Percentiles rank a stretch among this genome's conserved stretches.
phyloP scores from a whole-genome alignment of 2,797 vertebrate genomes.

The Periparus ater region DNA sequence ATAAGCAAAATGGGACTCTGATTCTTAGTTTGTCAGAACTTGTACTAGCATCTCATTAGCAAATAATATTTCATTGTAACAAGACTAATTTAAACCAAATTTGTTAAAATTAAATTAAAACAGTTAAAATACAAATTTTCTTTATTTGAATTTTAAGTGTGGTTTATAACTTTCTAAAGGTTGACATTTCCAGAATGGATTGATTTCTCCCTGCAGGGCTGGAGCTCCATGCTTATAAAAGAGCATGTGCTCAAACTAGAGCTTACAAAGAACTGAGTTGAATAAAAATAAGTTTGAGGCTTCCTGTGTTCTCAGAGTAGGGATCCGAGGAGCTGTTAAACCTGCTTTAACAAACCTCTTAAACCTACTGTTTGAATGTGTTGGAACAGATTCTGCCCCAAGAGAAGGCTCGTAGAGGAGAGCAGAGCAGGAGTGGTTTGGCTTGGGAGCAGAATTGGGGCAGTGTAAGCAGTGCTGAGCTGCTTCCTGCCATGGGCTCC shows the following conservation, averaged over 20 bases:
- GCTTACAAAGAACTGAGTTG: background rate
- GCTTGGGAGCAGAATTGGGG: background rate
- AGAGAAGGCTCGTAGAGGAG: background rate
- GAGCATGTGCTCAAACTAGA: background rate
- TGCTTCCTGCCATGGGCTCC: background rate
- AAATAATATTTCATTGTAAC: background rate
- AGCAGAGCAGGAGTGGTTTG: slow-evolving; percentile 13
- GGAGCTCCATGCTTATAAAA: background rate
- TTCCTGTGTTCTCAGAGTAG: background rate
- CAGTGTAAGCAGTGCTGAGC: background rate
- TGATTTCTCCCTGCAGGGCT: background rate
- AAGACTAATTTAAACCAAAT: background rate
- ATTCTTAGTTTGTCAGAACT: background rate
- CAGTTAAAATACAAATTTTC: background rate
- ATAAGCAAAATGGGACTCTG: background rate
- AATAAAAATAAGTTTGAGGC: background rate
- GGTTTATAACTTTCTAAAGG: background rate
- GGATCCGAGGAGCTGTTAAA: background rate
- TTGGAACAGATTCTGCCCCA: slow-evolving; percentile 49
- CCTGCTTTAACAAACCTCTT: background rate
- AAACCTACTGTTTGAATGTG: slow-evolving; percentile 23
- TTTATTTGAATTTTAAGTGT: background rate
- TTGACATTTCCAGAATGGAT: background rate
- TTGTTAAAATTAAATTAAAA: too few relatives aligned
- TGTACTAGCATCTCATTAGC: background rate